These are phyloP conservation scores for Heliconius cydno DNA, from an alignment of 2,888 invertebrate species.

Conservation along the genomic window DNA sequence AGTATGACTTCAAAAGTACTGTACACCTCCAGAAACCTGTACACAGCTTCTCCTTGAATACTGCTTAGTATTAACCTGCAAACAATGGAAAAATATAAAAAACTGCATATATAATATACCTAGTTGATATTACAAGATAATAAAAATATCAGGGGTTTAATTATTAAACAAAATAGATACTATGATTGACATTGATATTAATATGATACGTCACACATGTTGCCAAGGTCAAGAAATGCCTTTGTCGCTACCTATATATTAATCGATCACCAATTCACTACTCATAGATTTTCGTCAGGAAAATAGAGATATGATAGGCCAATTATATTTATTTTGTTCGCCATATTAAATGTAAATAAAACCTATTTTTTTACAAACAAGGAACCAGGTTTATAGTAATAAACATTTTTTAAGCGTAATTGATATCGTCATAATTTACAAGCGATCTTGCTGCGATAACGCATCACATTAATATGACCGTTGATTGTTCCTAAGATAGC, in stretches of 20 bases:
- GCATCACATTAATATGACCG: too few species aligned
- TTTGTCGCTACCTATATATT: not conserved
- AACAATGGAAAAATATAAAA: constrained; percentile 25
- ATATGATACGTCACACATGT: not conserved
- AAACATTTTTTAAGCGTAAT: too few species aligned
- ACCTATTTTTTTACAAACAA: too few species aligned
- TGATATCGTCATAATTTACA: too few species aligned
- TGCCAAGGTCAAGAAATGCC: not conserved
- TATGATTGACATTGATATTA: not conserved
- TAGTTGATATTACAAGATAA: not conserved
- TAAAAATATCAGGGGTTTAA: not conserved
- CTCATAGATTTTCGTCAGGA: not conserved
- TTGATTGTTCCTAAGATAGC: too few species aligned
- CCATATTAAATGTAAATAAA: too few species aligned
- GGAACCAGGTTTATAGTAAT: too few species aligned
- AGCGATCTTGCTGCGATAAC: too few species aligned
- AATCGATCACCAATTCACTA: not conserved
- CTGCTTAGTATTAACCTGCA: constrained; percentile 54
- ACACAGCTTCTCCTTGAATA: constrained; percentile 53
- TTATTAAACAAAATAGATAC: not conserved
- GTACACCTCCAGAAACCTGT: constrained; percentile 50
- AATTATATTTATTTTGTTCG: not conserved
- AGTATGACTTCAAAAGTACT: constrained; percentile 43
- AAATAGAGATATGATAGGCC: not conserved
- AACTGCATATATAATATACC: not conserved